Evolutionary conservation across 64 coral and sea anemone genomes (phyloP), one percentile per base, ranked within the genome.

Genomic region (Anthopleura sola): DNA sequence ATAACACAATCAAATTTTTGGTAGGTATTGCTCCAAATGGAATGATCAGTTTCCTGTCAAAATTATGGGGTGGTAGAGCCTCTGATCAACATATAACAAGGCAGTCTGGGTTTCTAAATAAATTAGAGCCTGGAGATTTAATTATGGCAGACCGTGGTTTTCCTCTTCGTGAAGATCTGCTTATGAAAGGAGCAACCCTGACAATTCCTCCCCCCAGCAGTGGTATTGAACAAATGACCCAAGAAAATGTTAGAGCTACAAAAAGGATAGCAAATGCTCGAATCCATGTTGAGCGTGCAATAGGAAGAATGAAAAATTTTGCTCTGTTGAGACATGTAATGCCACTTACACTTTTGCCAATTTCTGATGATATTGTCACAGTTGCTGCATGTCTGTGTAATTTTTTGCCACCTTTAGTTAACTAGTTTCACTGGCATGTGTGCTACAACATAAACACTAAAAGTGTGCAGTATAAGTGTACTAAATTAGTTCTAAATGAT

Each of bases 41-140:
- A 39, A 90, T 78, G 88, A 85, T 90, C 20, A 90, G 49, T 37
- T 90, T 90, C 47, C 84, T 91, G 31, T 91, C 90, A 46, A 92
- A 92, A 78, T 77, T 78, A 74, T 92, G 90, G 78, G 78, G 85
- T 82, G 78, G 90, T n/a, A 69, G 90, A 86, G 85, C 78, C 78
- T 93, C 91, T 80, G 81, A 93, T 46, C 68, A 71, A 51, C 40
- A 88, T 21, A 88, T 88, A 9, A 93, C 86, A 84, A 83, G 84
- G 32, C 19, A 92, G 20, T 92, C 90, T 38, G 85, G 90, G 11
- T 92, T 92, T 74, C 53, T 92, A 13, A 86, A 84, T 0, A 36
- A 85, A 36, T 3, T 92, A 15, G 90, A 87, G 34, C 90, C 90
- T 0, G 84, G 64, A 21, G 85, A 92, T 53, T 87, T 92, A 19